phyloP scores from a whole-genome alignment of 2,113 vertebrate species.

The Calyptomena viridis region DNA sequence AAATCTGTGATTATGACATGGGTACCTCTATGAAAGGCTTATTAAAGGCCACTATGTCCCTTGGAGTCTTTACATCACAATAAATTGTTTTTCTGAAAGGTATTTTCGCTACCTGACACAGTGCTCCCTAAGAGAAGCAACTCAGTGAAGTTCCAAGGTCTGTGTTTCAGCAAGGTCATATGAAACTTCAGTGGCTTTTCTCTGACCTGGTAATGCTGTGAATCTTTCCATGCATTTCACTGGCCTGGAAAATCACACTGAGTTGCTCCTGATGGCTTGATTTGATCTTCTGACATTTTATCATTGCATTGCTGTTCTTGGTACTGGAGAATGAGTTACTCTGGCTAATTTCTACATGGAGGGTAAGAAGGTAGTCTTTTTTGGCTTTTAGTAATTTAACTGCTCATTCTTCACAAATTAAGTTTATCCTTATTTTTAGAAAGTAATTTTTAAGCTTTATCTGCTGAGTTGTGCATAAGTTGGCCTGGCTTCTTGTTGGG shows the following conservation, averaged over 20 bases:
- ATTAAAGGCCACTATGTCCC: neutral
- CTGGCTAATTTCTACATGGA: neutral
- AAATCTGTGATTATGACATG: neutral
- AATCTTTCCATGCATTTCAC: neutral
- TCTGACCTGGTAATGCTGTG: neutral
- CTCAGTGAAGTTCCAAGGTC: neutral
- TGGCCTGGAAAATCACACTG: slow-evolving; percentile 1
- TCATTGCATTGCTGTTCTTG: neutral
- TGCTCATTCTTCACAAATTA: neutral
- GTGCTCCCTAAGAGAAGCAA: neutral
- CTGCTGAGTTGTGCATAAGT: neutral
- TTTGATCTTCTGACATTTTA: slow-evolving; percentile 14
- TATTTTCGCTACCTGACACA: neutral
- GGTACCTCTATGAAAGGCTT: neutral
- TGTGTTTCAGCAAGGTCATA: neutral
- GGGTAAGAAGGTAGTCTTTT: neutral
- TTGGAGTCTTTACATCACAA: neutral
- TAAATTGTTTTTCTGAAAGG: neutral
- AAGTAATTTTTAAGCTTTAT: neutral
- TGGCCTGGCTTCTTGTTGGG: neutral
- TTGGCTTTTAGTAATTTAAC: neutral
- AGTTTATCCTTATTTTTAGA: neutral
- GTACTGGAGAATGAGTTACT: neutral
- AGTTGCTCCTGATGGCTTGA: neutral
- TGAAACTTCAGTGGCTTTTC: neutral